Base-by-base conservation (phyloP, 2,888 invertebrate genomes). In the Chaitophorus viminalis region DNA sequence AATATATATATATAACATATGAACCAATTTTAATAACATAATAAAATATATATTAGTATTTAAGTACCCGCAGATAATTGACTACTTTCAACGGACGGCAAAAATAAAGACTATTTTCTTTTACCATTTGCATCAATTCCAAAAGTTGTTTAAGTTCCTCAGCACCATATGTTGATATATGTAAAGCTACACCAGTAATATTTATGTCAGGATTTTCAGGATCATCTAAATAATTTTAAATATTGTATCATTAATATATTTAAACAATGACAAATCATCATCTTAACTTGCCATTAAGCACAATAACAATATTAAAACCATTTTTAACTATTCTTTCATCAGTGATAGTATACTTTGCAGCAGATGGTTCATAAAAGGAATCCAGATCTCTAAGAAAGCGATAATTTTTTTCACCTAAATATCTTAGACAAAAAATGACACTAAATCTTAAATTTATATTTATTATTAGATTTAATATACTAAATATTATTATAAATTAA, bases 291-390 rank as follows among this genome's bases (percentile, higher is more conserved):
- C 87, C 87, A 79, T 79, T 79, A 81, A 79, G 74, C 74, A 14
- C n/a, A 60, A 90, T 83, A 82, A 89, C 89, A 74, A 90, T 77
- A 54, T 89, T 85, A 72, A 90, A 89, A 31, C 90, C 90, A 89
- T 90, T 90, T 52, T 89, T 89, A 9, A 87, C 65, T 46, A 90
- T 89, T 39, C 90, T 82, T 77, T 89, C 82, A 89, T 90, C 90
- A 54, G 86, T 88, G n/a, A 90, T 88, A 72, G 89, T 81, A n/a
- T 89, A 76, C 39, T 79, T 77, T 36, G 82, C 85, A 52, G 70
- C 54, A n/a, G 86, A 81, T 77, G 85, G 82, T 83, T 89, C 79
- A 33, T 87, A 79, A 1, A 36, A 39, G 36, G 6, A 60, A 74
- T 72, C 25, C 39, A 87, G 46, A 39, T 79, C 54, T 68, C 75